A percentile compares a stretch with the other conserved stretches of the same genome.
Evolutionary conservation across 1,140 invertebrate species (phyloP).

Genomic region (Patella vulgata): DNA sequence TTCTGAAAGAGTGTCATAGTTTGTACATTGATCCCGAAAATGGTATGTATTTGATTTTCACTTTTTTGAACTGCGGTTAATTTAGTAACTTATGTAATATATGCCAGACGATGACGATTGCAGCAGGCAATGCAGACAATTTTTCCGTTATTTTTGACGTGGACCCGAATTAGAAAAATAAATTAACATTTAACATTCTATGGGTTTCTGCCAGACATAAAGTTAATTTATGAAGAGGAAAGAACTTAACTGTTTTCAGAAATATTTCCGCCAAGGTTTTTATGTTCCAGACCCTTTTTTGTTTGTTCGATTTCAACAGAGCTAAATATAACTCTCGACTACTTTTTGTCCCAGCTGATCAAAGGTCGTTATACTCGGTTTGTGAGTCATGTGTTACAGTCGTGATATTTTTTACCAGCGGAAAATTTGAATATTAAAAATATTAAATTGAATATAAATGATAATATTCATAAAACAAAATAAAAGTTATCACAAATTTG

Average conservation of each 20-base stretch:
- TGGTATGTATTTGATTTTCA: slow-evolving; percentile 59
- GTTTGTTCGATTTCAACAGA: slow-evolving; percentile 16
- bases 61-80: slow-evolving; percentile 4
- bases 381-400: slow-evolving; percentile 23
- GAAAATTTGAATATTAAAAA: background rate
- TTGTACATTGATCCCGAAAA: slow-evolving; percentile 71
- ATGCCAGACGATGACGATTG: slow-evolving; percentile 26
- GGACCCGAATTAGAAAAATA: background rate
- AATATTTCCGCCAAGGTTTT: slow-evolving; percentile 13
- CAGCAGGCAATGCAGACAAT: slow-evolving; percentile 25
- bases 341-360: slow-evolving; percentile 28
- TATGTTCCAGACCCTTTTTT: background rate
- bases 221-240: slow-evolving; percentile 10
- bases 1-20: slow-evolving; percentile 71
- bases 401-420: slow-evolving; percentile 6
- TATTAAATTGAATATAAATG: too few species aligned
- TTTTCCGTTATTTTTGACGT: slow-evolving; percentile 6
- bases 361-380: slow-evolving; percentile 34
- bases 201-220: background rate
- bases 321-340: slow-evolving; percentile 40
- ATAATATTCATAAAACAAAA: too few species aligned
- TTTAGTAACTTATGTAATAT: slow-evolving; percentile 13
- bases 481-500: too few species aligned
- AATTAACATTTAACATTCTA: too few species aligned
- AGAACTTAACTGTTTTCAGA: slow-evolving; percentile 13